Percentiles rank a stretch among this genome's conserved stretches.
These are phyloP conservation scores for Lordiphosa clarofinis DNA, from an alignment of 1,140 invertebrate genomes.

Conservation along the genomic window DNA sequence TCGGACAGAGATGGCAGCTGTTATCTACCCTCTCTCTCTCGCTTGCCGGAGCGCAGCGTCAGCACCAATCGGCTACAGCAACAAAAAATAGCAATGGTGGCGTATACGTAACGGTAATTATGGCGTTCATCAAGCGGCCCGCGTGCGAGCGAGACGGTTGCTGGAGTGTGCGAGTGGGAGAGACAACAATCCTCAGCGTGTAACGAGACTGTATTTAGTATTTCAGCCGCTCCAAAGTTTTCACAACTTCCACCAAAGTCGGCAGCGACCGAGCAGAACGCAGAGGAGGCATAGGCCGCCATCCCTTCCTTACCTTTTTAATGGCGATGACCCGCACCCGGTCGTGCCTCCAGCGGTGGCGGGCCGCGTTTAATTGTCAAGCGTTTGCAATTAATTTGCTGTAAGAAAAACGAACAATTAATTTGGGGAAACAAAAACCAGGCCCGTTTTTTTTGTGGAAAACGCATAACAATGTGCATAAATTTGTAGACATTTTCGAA, in stretches of 20 bases:
- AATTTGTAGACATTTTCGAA: slow-evolving; percentile 45
- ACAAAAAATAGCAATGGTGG: slow-evolving; percentile 79
- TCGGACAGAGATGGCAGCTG: slow-evolving; percentile 12
- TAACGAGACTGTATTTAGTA: slow-evolving; percentile 79
- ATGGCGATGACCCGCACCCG: slow-evolving; percentile 40
- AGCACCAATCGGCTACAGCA: slow-evolving; percentile 59
- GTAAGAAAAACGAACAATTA: slow-evolving; percentile 72
- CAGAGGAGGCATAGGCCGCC: slow-evolving; percentile 20
- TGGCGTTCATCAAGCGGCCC: slow-evolving; percentile 73
- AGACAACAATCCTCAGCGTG: slow-evolving; percentile 53
- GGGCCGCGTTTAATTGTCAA: slow-evolving; percentile 66
- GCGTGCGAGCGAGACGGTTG: slow-evolving; percentile 40
- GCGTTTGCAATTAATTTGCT: slow-evolving; percentile 74
- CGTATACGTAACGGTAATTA: slow-evolving; percentile 79
- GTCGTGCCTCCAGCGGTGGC: slow-evolving; percentile 30
- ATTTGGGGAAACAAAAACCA: slow-evolving; percentile 39
- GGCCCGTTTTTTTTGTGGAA: slow-evolving; percentile 2
- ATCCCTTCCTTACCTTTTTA: slow-evolving; percentile 16
- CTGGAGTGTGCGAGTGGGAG: slow-evolving; percentile 17
- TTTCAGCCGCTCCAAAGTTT: slow-evolving; percentile 72
- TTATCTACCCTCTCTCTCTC: slow-evolving; percentile 26
- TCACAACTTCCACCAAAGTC: slow-evolving; percentile 52
- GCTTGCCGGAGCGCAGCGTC: slow-evolving; percentile 14
- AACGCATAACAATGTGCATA: slow-evolving; percentile 36
- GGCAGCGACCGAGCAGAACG: slow-evolving; percentile 30